Conservation (phyloP, 2,797 vertebrate species). For the Lates japonicus region DNA sequence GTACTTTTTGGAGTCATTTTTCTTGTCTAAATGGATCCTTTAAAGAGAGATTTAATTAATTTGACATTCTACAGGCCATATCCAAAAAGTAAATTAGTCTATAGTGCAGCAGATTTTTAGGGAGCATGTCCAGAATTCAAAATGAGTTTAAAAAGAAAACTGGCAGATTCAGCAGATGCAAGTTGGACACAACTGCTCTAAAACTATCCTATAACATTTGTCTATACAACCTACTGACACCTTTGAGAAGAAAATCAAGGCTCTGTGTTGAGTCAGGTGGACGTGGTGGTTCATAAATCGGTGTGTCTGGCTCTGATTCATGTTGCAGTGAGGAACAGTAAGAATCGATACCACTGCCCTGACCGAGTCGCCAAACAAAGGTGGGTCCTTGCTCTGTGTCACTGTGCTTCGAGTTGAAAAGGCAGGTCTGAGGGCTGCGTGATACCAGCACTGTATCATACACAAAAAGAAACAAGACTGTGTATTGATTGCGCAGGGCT, state of each 20-base stretch:
- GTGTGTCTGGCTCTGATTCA: constrained; percentile 46
- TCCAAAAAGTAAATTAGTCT: not conserved
- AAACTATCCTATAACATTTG: not conserved
- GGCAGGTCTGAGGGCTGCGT: constrained; percentile 33
- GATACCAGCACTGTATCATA: constrained; percentile 35
- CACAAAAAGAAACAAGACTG: constrained; percentile 53
- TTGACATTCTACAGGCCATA: not conserved
- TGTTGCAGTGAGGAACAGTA: constrained; percentile 33
- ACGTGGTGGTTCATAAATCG: constrained; percentile 13
- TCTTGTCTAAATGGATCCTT: not conserved
- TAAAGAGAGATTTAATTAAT: constrained; percentile 11
- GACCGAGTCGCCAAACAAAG: constrained; percentile 42
- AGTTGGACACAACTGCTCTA: no score
- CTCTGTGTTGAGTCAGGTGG: constrained; percentile 2
- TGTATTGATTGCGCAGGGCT: constrained; percentile 45
- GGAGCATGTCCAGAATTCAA: not conserved
- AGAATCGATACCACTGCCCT: constrained; percentile 40
- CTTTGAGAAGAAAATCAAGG: not conserved
- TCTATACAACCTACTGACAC: not conserved
- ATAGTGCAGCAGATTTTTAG: not conserved
- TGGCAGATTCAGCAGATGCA: not conserved
- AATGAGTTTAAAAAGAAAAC: not conserved
- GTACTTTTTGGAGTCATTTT: not conserved
- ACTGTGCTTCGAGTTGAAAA: constrained; percentile 26
- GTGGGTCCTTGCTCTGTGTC: constrained; percentile 22